Base-by-base conservation (phyloP, 2,888 invertebrate genomes). In the Carcina quercana region DNA sequence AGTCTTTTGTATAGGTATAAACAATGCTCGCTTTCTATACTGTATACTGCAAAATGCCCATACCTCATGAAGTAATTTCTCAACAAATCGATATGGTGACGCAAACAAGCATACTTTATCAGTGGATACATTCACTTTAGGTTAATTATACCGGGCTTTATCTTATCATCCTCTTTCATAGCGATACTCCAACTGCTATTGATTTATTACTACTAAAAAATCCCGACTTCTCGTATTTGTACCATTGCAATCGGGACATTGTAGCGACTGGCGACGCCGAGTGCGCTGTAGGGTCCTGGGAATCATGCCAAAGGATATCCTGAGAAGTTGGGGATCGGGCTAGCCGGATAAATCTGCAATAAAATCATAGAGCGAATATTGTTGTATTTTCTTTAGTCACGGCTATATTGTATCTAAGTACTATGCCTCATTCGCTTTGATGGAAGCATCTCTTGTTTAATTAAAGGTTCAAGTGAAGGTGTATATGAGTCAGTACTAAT, bases 11-110 rank as follows among this genome's bases (percentile, higher is more conserved):
- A 60, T 65, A 54, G 59, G 56, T 38, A 53, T 35, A 46, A 53
- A 69, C 68, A 68, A 69, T 64, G 52, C 59, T 41, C 50, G 54
- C 63, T 67, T 63, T 71, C 64, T 61, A 68, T 59, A 25, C 30
- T 34, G 30, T 40, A 68, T 59, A 25, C 30, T 34, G 30, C 39
- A 36, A 40, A 35, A 17, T 15, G 25, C 32, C 32, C 37, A 32
- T 35, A 38, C 33, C 37, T 29, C 29, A 12, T 15, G 7, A 15
- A 15, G 13, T 22, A n/a, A 12, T 25, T 25, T 52, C 49, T 45
- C 42, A 53, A 50, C 50, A 47, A 48, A 54, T 51, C 40, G 43
- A 43, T 37, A 40, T 38, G 52, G 54, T 69, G 69, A 73, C 69
- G 65, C 65, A 66, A 47, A 34, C 50, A 46, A 45, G 46, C 47